Percentiles rank a stretch among this genome's conserved stretches.
Evolutionary conservation across 1,140 invertebrate species (phyloP).

Genomic region (Nephila pilipes): DNA sequence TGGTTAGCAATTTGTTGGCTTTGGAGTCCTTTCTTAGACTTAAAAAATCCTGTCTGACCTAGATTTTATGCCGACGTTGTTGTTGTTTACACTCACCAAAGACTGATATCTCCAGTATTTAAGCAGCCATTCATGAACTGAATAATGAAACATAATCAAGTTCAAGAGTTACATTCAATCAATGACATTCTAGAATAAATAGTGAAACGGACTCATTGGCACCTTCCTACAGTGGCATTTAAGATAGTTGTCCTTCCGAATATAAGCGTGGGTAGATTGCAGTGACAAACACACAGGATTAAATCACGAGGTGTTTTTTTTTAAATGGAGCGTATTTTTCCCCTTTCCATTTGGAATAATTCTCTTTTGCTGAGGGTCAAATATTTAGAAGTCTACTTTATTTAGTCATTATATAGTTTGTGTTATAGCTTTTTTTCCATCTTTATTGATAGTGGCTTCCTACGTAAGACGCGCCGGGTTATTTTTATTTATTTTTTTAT

Average conservation of each 20-base stretch:
- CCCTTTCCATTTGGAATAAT: conserved; percentile 12
- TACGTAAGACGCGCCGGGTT: background rate
- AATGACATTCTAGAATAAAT: background rate
- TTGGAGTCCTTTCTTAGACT: no score
- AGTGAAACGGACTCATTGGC: background rate
- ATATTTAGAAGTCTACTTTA: conserved; percentile 27
- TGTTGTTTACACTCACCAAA: no score
- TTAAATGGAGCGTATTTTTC: background rate
- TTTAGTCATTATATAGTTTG: conserved; percentile 37
- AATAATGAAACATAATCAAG: background rate
- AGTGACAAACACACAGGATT: conserved; percentile 31
- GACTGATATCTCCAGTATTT: background rate
- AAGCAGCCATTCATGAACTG: background rate
- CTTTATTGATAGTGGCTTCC: background rate
- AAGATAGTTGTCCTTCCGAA: background rate
- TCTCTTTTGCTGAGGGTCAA: conserved; percentile 35
- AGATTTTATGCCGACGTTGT: no score
- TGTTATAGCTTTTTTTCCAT: background rate
- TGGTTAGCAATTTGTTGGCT: no score
- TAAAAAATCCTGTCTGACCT: no score
- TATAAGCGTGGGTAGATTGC: conserved; percentile 4
- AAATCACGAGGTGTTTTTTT: background rate
- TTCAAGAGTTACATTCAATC: background rate
- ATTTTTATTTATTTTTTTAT: conserved; percentile 9
- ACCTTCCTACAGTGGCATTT: background rate